Evolutionary conservation across 2,888 invertebrate species (phyloP).

Genomic region (Acronicta leporina): DNA sequence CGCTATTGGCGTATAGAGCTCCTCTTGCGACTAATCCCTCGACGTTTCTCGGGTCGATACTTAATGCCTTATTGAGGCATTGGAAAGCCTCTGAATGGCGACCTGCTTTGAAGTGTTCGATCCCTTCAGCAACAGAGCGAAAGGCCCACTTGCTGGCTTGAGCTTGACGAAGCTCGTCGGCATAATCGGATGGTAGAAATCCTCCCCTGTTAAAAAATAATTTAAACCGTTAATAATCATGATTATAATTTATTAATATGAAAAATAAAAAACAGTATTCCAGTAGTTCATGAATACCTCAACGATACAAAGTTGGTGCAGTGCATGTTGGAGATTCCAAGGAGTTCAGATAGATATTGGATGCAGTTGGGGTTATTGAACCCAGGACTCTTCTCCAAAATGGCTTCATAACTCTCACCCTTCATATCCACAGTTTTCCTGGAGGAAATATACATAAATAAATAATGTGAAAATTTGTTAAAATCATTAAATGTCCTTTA

Average conservation of each 20-base stretch:
- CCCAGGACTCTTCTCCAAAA: slow-evolving; percentile 94
- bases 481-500: slow-evolving; percentile 64
- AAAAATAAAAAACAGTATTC: too few relatives aligned
- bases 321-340: slow-evolving; percentile 92
- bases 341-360: slow-evolving; percentile 93
- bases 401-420: slow-evolving; percentile 93
- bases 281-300: slow-evolving; percentile 85
- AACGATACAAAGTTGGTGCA: slow-evolving; percentile 92
- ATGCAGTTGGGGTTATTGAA: slow-evolving; percentile 97
- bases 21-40: slow-evolving; percentile 97
- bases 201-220: slow-evolving; percentile 88
- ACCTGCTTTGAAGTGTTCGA: slow-evolving; percentile 97
- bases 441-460: slow-evolving; percentile 66
- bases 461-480: slow-evolving; percentile 54
- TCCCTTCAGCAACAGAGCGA: slow-evolving; percentile 97
- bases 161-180: slow-evolving; percentile 94
- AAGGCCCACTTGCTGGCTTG: slow-evolving; percentile 98
- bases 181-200: slow-evolving; percentile 94
- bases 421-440: slow-evolving; percentile 95
- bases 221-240: too few relatives aligned
- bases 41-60: slow-evolving; percentile 97
- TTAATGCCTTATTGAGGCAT: slow-evolving; percentile 97
- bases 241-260: too few relatives aligned
- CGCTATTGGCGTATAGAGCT: slow-evolving; percentile 97
- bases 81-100: slow-evolving; percentile 98